Evolutionary conservation across 2,888 invertebrate species (phyloP).

Genomic region (Spodoptera picta): DNA sequence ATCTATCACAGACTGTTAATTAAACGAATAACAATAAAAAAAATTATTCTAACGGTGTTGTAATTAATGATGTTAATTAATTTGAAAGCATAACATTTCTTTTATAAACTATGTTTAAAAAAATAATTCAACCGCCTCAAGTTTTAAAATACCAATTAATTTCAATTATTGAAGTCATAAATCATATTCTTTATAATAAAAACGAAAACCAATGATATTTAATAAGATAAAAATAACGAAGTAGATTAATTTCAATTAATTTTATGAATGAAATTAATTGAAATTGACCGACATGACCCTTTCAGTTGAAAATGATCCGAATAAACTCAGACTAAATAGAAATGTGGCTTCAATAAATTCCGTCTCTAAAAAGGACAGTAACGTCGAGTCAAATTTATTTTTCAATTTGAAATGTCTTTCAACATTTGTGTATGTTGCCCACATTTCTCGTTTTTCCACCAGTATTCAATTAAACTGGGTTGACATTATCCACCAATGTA

Average conservation of each 20-base stretch:
- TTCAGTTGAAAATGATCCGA: conserved; percentile 31
- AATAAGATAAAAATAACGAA: conserved; percentile 40
- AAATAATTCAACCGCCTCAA: too few species aligned
- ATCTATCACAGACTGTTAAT: too few species aligned
- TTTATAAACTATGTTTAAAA: too few species aligned
- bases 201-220: conserved; percentile 22
- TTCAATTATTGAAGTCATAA: conserved; percentile 10
- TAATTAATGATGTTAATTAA: too few species aligned
- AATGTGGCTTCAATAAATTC: conserved; percentile 41
- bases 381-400: conserved; percentile 25
- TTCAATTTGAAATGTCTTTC: conserved; percentile 22
- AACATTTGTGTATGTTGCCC: conserved; percentile 24
- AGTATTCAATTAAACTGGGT: conserved; percentile 5
- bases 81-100: too few species aligned
- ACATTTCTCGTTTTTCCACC: conserved; percentile 3
- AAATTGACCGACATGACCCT: conserved; percentile 34
- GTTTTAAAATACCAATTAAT: conserved; percentile 10
- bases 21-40: too few species aligned
- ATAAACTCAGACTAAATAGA: conserved; percentile 36
- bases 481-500: not conserved
- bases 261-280: conserved; percentile 45
- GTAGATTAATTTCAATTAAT: conserved; percentile 47
- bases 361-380: conserved; percentile 34
- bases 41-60: too few species aligned
- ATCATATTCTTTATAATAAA: conserved; percentile 12